Evolutionary conservation across 2,888 invertebrate species (phyloP).

Genomic region (Glaucopsyche alexis): DNA sequence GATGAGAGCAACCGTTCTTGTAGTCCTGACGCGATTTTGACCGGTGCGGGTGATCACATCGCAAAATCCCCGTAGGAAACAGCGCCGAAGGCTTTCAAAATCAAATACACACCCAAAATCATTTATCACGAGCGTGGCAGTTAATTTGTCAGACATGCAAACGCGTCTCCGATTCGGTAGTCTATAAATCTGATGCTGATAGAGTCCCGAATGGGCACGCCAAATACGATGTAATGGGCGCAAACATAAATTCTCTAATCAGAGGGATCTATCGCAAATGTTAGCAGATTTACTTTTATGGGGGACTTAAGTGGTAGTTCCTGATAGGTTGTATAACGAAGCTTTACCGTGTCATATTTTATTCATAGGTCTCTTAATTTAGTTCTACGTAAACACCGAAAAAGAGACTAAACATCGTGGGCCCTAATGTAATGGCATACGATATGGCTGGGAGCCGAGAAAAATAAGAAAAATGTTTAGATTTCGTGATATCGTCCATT

Average conservation of each 20-base stretch:
- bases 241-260: conserved; percentile 40
- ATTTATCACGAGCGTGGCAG: conserved; percentile 63
- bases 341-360: conserved; percentile 5
- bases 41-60: neutral
- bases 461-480: no score
- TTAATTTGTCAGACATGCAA: conserved; percentile 66
- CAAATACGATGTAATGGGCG: conserved; percentile 39
- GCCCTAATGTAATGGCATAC: no score
- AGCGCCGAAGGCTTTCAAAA: neutral
- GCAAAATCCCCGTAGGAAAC: neutral
- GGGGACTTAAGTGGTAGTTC: conserved; percentile 21
- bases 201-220: conserved; percentile 40
- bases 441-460: no score
- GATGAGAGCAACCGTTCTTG: no score
- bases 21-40: neutral
- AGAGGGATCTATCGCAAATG: conserved; percentile 37
- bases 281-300: conserved; percentile 31
- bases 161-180: conserved; percentile 46
- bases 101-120: conserved; percentile 41
- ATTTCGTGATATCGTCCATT: no score
- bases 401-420: no score
- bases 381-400: neutral
- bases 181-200: conserved; percentile 51
- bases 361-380: conserved; percentile 10
- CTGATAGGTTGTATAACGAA: neutral